Percentiles rank a stretch among this genome's conserved stretches.
phyloP scores from a whole-genome alignment of 2,888 invertebrate genomes.

The Stenoptilia bipunctidactyla region DNA sequence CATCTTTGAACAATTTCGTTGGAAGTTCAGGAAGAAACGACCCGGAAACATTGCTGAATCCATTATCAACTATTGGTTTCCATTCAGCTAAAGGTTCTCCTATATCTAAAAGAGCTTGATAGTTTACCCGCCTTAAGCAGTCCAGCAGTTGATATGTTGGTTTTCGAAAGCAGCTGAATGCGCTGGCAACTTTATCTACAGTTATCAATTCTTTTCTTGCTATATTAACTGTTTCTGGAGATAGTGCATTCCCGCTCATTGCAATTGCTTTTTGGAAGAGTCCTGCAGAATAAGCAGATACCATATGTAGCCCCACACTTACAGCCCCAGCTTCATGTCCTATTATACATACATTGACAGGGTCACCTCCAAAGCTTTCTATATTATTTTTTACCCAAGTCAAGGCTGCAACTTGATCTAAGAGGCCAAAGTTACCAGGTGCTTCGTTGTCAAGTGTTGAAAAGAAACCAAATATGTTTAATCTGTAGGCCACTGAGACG shows the following conservation, averaged over 20 bases:
- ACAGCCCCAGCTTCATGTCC: slow-evolving; percentile 86
- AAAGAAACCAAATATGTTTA: slow-evolving; percentile 88
- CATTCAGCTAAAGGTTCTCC: slow-evolving; percentile 74
- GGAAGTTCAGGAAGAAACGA: slow-evolving; percentile 79
- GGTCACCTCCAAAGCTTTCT: slow-evolving; percentile 80
- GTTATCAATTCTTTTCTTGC: slow-evolving; percentile 73
- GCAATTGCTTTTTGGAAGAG: slow-evolving; percentile 82
- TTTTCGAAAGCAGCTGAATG: slow-evolving; percentile 77
- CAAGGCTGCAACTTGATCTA: slow-evolving; percentile 86
- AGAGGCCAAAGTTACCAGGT: slow-evolving; percentile 83
- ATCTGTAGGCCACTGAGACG: slow-evolving; percentile 82
- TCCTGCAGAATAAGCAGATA: slow-evolving; percentile 75
- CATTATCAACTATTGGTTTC: slow-evolving; percentile 84
- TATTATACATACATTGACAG: slow-evolving; percentile 80
- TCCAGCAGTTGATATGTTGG: slow-evolving; percentile 77
- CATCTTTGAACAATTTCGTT: slow-evolving; percentile 71
- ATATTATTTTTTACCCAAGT: slow-evolving; percentile 85
- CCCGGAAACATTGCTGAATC: slow-evolving; percentile 75
- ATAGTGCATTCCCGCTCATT: slow-evolving; percentile 84
- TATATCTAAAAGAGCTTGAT: slow-evolving; percentile 72
- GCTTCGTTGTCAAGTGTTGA: slow-evolving; percentile 83
- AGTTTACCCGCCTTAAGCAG: slow-evolving; percentile 76
- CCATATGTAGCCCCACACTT: slow-evolving; percentile 82
- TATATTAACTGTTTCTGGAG: slow-evolving; percentile 72
- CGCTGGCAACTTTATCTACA: slow-evolving; percentile 74